These are phyloP conservation scores for Penaeus vannamei DNA, from an alignment of 1,140 invertebrate species.

Conservation along the genomic window DNA sequence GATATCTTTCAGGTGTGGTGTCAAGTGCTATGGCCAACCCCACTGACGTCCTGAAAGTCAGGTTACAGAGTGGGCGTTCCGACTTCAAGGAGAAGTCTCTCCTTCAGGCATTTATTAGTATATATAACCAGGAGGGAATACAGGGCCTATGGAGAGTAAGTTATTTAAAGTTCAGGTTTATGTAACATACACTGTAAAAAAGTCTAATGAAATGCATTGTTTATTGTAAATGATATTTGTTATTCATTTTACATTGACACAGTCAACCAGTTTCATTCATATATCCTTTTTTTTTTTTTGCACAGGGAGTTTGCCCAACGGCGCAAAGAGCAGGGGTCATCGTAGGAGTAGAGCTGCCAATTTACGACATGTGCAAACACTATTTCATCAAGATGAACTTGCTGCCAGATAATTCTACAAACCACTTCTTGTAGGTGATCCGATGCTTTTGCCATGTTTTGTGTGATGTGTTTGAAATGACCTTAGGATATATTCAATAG, in stretches of 20 bases:
- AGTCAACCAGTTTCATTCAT: not conserved
- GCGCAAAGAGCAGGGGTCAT: conserved; percentile 92
- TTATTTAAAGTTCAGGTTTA: conserved; percentile 45
- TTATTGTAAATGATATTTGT: not conserved
- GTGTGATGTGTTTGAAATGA: conserved; percentile 18
- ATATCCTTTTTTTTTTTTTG: conserved; percentile 29
- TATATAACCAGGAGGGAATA: conserved; percentile 85
- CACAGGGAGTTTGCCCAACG: conserved; percentile 89
- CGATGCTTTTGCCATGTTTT: not conserved
- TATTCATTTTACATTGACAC: too few relatives aligned
- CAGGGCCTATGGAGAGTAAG: conserved; percentile 88
- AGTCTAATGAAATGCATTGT: not conserved
- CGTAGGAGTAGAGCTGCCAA: conserved; percentile 93
- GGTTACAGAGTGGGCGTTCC: conserved; percentile 82
- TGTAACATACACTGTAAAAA: not conserved
- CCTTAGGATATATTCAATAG: not conserved
- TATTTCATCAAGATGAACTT: conserved; percentile 78
- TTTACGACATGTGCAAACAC: conserved; percentile 92
- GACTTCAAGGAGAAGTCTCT: conserved; percentile 74
- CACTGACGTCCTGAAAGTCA: conserved; percentile 98
- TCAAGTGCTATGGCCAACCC: conserved; percentile 97
- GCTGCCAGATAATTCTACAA: conserved; percentile 84
- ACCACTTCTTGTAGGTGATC: conserved; percentile 87
- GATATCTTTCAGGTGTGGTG: conserved; percentile 77
- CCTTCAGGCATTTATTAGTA: conserved; percentile 83